Evolutionary conservation across 2,888 invertebrate genomes (phyloP), one percentile per base, ranked within the genome.

Genomic region (Bhutanitis thaidina): DNA sequence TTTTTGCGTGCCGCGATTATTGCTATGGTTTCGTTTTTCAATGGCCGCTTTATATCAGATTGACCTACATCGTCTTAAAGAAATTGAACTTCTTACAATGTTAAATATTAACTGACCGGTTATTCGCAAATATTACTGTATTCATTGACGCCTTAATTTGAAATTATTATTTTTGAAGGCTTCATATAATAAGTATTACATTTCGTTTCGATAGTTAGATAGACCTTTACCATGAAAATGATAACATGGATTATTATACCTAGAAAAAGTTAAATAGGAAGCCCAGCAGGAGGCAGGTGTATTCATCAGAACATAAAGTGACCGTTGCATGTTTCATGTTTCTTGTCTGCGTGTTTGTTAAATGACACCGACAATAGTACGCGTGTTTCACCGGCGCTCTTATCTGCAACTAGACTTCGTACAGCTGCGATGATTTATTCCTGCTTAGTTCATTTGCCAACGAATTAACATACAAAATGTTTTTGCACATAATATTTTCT

Each of bases 21-120:
- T 86, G 79, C 78, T 80, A 80, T 75, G 79, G 78, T 82, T 86
- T 86, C 81, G 72, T 77, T 85, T 86, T 85, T 87, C 84, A 86
- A 88, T 86, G 80, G 83, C 77, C 74, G 69, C 73, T 71, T 80
- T 79, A 77, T 83, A 86, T 84, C 84, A 71, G 82, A 86, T 84
- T 77, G 84, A 64, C 85, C 85, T 69, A 83, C 80, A 80, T 86
- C 61, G 74, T 71, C 77, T 78, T 75, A 71, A 74, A 76, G 73
- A 85, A 83, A 85, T 80, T 83, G 73, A 79, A 77, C 83, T 80
- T 77, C 69, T 68, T 70, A 62, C 69, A 64, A 71, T 64, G 62
- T 65, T 68, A 55, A 53, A 56, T 69, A 71, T 71, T 71, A 63
- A 62, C 60, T 60, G 57, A 65, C 60, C 58, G 57, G 53, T 61